Percentiles rank a stretch among this genome's conserved stretches.
phyloP scores from a whole-genome alignment of 23 tunicate species.

The Styela clava region DNA sequence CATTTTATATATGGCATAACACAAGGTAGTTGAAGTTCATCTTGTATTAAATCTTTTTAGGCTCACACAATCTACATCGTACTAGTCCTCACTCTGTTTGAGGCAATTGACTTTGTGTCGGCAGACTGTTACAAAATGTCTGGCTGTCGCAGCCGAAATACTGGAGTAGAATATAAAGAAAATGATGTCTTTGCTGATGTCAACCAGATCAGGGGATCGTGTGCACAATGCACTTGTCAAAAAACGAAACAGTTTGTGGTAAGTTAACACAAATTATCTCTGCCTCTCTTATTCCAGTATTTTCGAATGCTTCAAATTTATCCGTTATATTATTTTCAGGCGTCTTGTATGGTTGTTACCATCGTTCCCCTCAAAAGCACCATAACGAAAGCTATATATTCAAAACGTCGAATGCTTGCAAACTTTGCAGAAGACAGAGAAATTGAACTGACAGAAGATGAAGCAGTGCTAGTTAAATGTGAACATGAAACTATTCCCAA shows the following conservation, averaged over 20 bases:
- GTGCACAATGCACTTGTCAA: neutral
- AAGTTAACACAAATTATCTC: too few species aligned
- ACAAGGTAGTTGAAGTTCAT: too few species aligned
- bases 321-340: neutral
- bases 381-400: neutral
- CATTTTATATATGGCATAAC: too few species aligned
- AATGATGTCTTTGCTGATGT: neutral
- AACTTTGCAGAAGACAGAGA: neutral
- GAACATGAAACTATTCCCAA: neutral
- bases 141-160: neutral
- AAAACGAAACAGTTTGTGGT: neutral
- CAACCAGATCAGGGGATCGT: neutral
- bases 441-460: neutral
- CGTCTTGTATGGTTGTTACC: neutral
- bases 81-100: neutral
- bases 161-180: neutral
- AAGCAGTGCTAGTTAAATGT: neutral
- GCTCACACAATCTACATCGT: neutral
- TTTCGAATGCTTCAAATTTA: too few species aligned
- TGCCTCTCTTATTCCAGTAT: neutral
- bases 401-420: neutral
- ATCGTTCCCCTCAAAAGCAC: neutral
- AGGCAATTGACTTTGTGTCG: neutral
- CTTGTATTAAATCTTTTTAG: too few species aligned
- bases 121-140: neutral